These are phyloP conservation scores for Deroplatys truncata DNA, from an alignment of 2,888 invertebrate genomes.

Conservation along the genomic window DNA sequence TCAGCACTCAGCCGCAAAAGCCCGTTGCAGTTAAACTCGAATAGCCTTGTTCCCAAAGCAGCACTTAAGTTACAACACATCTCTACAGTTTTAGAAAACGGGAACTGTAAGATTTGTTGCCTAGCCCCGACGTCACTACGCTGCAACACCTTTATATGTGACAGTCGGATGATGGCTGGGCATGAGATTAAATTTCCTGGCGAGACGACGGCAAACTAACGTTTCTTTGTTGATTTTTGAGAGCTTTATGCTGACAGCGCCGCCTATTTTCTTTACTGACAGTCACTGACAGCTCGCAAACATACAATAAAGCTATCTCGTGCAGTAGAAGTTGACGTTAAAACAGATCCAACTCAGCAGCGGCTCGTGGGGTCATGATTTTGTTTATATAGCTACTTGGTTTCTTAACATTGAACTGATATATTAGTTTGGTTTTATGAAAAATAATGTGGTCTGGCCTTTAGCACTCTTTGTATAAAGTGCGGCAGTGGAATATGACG, in stretches of 20 bases:
- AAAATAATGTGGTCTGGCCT: too few relatives aligned
- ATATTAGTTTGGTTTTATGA: too few relatives aligned
- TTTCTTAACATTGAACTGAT: too few relatives aligned
- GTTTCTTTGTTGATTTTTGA: neutral
- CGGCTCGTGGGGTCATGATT: neutral
- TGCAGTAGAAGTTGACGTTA: neutral
- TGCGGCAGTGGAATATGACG: too few relatives aligned
- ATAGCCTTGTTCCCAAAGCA: neutral
- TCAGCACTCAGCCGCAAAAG: neutral
- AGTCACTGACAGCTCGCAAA: neutral
- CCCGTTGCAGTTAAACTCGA: neutral
- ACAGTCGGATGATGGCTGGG: neutral
- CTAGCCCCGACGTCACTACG: neutral
- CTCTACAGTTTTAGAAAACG: neutral
- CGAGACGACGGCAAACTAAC: neutral
- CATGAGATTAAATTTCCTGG: neutral
- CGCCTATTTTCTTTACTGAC: neutral
- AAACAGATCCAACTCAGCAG: neutral
- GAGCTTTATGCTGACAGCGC: neutral
- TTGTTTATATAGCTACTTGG: neutral
- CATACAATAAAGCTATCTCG: neutral
- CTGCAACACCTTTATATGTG: neutral
- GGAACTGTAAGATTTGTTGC: neutral
- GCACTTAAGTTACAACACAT: neutral
- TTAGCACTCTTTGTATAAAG: too few relatives aligned